These are phyloP conservation scores for Phyllopteryx taeniolatus DNA, from an alignment of 2,113 vertebrate species.

Conservation along the genomic window DNA sequence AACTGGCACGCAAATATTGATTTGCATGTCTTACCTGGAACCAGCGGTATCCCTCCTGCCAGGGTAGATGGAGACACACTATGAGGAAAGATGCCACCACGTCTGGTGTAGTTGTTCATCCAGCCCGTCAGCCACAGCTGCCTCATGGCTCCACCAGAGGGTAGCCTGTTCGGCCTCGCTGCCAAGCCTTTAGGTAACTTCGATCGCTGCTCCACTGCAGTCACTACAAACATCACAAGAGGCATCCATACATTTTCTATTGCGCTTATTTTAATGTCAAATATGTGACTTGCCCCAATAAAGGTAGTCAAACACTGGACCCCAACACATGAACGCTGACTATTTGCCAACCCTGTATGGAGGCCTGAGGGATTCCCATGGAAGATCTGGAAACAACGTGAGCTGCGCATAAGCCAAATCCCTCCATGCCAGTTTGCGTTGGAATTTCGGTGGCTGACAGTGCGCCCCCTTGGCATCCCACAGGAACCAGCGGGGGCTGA, in stretches of 20 bases:
- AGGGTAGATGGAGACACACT: constrained; percentile 69
- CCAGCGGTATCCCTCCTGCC: constrained; percentile 74
- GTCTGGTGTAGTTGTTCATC: constrained; percentile 74
- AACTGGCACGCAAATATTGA: neutral
- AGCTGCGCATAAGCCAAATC: constrained; percentile 75
- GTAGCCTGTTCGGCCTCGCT: constrained; percentile 66
- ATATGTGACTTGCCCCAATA: neutral
- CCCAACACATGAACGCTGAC: neutral
- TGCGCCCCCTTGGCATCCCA: constrained; percentile 65
- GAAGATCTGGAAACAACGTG: constrained; percentile 69
- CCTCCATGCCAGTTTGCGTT: constrained; percentile 72
- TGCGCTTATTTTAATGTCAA: neutral
- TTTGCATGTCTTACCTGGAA: constrained; percentile 58
- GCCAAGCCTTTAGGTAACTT: constrained; percentile 67
- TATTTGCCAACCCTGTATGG: constrained; percentile 60
- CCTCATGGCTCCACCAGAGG: constrained; percentile 74
- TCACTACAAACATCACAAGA: constrained; percentile 43
- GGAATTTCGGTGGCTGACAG: constrained; percentile 67
- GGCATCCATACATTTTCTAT: neutral
- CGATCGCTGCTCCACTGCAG: constrained; percentile 61
- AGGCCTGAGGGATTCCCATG: constrained; percentile 70
- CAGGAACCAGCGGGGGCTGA: constrained; percentile 67
- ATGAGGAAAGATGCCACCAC: constrained; percentile 74
- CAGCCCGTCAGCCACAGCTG: constrained; percentile 74
- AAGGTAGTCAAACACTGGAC: neutral